These are phyloP conservation scores for Xiphophorus maculatus DNA, from an alignment of 2,113 vertebrate genomes.

Conservation along the genomic window DNA sequence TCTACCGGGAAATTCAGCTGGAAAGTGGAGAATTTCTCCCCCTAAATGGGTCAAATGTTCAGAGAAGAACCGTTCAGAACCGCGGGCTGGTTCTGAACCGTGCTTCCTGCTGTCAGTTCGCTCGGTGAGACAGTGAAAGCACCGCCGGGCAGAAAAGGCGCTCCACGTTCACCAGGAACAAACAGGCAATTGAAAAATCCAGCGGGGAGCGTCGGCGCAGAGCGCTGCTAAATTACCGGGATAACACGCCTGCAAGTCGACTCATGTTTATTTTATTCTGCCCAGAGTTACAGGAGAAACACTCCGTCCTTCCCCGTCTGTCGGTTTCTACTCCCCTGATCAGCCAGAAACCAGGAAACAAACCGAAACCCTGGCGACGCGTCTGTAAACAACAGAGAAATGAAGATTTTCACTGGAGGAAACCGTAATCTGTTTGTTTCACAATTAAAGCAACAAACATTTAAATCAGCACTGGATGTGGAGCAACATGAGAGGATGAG, in stretches of 20 bases:
- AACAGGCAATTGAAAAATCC: slow-evolving; percentile 1
- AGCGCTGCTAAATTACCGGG: slow-evolving; percentile 1
- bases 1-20: background rate
- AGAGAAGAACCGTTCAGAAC: too few relatives aligned
- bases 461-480: background rate
- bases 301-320: too few relatives aligned
- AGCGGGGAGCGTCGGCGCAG: background rate
- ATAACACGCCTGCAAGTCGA: background rate
- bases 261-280: background rate
- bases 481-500: too few relatives aligned
- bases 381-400: background rate
- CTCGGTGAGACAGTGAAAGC: background rate
- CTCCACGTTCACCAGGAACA: slow-evolving; percentile 4
- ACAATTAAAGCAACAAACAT: background rate
- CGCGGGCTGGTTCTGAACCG: background rate
- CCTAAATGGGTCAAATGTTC: background rate
- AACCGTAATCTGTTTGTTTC: background rate
- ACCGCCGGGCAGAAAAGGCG: background rate
- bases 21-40: background rate
- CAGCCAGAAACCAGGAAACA: background rate
- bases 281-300: background rate
- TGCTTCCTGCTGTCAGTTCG: background rate
- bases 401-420: background rate
- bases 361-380: background rate
- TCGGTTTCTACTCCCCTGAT: background rate